phyloP scores from a whole-genome alignment of 2,113 vertebrate species.

The Rhea pennata region DNA sequence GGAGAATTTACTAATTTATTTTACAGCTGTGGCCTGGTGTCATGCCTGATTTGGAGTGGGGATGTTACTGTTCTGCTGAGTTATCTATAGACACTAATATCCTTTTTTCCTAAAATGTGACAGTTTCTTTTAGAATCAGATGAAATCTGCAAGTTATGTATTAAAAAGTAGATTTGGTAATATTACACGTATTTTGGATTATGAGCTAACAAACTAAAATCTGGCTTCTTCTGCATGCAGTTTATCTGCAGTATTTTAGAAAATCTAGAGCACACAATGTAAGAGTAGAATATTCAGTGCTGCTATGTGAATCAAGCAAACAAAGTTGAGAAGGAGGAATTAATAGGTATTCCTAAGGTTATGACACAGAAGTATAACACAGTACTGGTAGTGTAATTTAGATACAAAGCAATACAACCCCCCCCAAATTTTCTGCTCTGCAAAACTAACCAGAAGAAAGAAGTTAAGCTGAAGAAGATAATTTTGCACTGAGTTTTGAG shows the following conservation, averaged over 20 bases:
- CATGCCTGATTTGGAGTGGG: accelerated
- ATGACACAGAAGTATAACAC: not conserved
- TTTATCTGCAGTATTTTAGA: conserved; percentile 47
- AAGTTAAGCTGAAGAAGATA: conserved; percentile 2
- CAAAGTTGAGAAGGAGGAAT: not conserved
- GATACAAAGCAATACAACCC: not conserved
- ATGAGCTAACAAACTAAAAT: conserved; percentile 31
- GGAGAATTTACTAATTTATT: not conserved
- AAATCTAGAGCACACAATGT: not conserved
- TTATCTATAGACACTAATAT: not conserved
- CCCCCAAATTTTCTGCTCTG: not conserved
- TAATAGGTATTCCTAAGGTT: not conserved
- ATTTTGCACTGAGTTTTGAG: not conserved
- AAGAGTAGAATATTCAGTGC: not conserved
- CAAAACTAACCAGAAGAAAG: conserved; percentile 13
- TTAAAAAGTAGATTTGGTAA: not conserved
- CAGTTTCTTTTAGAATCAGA: not conserved
- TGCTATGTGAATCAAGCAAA: conserved; percentile 21
- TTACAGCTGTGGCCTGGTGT: not conserved
- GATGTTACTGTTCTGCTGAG: not conserved
- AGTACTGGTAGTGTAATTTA: not conserved
- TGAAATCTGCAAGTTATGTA: not conserved
- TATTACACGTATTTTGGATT: not conserved
- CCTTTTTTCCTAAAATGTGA: not conserved
- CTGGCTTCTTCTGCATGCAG: conserved; percentile 15